These are phyloP conservation scores for Bolborhynchus lineola DNA, from an alignment of 2,113 vertebrate genomes.

Conservation along the genomic window DNA sequence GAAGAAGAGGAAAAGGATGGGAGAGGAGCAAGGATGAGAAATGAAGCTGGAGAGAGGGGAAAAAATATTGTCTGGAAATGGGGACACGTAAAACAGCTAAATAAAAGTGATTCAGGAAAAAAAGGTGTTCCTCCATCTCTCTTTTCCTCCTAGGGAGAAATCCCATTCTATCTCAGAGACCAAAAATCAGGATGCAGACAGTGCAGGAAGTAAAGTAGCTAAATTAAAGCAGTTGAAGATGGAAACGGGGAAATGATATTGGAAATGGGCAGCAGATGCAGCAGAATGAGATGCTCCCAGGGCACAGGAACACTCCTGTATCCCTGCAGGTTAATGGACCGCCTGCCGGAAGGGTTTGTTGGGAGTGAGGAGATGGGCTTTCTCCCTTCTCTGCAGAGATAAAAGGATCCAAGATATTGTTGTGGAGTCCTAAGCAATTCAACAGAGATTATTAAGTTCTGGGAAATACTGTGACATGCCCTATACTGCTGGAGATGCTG, in stretches of 20 bases:
- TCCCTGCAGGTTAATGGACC: background rate
- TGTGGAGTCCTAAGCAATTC: background rate
- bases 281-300: background rate
- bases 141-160: background rate
- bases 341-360: accelerated
- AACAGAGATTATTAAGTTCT: background rate
- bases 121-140: background rate
- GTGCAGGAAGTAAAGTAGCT: background rate
- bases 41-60: background rate
- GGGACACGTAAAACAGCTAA: background rate
- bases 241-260: background rate
- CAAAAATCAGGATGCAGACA: background rate
- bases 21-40: background rate
- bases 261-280: background rate
- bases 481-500: background rate
- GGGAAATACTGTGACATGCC: background rate
- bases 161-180: background rate
- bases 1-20: background rate
- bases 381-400: background rate
- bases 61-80: background rate
- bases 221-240: background rate
- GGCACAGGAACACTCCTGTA: accelerated
- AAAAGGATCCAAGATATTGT: background rate
- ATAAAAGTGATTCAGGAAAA: background rate
- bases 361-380: background rate